phyloP scores from a whole-genome alignment of 2,113 vertebrate species.

The Calidris pugnax region DNA sequence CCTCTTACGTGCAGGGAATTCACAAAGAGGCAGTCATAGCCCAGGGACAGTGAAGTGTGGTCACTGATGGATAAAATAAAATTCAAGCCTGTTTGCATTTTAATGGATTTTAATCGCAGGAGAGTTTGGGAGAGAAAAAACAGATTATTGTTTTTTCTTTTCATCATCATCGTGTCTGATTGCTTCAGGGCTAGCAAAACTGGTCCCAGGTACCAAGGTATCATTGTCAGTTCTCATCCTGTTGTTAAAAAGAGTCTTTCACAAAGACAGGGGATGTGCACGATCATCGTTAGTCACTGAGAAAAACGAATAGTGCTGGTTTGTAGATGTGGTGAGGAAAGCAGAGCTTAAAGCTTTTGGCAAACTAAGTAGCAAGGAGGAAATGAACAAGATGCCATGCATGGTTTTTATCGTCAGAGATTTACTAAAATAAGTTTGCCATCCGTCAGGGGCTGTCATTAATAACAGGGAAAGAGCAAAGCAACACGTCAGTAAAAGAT shows the following conservation, averaged over 20 bases:
- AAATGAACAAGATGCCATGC: too few relatives aligned
- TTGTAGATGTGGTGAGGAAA: too few relatives aligned
- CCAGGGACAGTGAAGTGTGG: neutral
- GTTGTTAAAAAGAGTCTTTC: too few relatives aligned
- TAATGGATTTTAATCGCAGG: conserved; percentile 51
- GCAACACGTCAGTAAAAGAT: neutral
- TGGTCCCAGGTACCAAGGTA: neutral
- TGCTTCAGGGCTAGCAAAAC: neutral
- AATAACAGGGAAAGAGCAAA: neutral
- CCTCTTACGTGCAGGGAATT: neutral
- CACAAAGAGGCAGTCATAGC: conserved; percentile 26
- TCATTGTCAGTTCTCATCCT: neutral
- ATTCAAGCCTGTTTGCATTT: conserved; percentile 48
- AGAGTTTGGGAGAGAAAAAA: neutral
- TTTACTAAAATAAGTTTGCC: too few relatives aligned
- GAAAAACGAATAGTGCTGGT: too few relatives aligned
- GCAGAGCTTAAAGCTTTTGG: too few relatives aligned
- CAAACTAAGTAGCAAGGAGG: too few relatives aligned
- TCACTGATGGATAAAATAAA: conserved; percentile 58
- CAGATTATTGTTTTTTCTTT: neutral
- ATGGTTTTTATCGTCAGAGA: too few relatives aligned
- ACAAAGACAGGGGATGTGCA: too few relatives aligned
- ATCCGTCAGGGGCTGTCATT: too few relatives aligned
- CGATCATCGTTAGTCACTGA: too few relatives aligned
- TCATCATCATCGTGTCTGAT: neutral